Conservation (phyloP, 2,888 invertebrate genomes). For the Clunio marinus region DNA sequence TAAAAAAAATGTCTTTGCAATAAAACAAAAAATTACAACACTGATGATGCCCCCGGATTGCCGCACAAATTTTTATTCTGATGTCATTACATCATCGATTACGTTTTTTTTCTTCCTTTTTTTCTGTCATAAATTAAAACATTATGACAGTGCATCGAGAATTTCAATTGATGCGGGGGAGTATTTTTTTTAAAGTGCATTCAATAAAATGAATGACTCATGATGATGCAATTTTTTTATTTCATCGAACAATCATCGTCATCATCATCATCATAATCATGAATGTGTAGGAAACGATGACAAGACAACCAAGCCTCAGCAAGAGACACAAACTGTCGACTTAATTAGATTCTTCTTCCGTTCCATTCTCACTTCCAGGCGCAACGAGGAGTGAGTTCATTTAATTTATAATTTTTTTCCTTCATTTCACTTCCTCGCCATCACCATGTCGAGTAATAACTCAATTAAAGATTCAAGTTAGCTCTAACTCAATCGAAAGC, state of each 20-base stretch:
- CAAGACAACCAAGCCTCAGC: neutral
- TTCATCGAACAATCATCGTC: no score
- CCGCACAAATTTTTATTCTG: neutral
- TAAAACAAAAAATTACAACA: neutral
- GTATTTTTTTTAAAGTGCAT: neutral
- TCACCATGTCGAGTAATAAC: neutral
- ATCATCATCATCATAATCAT: no score
- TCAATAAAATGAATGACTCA: neutral
- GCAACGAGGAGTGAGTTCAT: neutral
- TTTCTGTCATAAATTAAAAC: no score
- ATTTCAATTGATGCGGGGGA: conserved; percentile 12
- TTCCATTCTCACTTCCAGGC: neutral
- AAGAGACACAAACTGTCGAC: conserved; percentile 6
- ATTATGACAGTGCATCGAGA: neutral
- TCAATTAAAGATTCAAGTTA: conserved; percentile 3
- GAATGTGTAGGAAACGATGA: neutral
- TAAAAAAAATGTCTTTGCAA: conserved; percentile 12
- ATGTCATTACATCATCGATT: conserved; percentile 4
- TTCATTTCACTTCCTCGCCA: neutral
- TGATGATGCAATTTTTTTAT: no score
- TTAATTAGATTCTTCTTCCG: conserved; percentile 15
- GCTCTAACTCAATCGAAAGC: neutral
- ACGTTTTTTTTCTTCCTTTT: neutral
- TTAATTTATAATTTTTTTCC: conserved; percentile 1
- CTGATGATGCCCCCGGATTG: neutral